Percentiles rank a stretch among this genome's conserved stretches.
Conservation (phyloP, 2,113 vertebrate genomes). For the Orthochromis malagaraziensis region DNA sequence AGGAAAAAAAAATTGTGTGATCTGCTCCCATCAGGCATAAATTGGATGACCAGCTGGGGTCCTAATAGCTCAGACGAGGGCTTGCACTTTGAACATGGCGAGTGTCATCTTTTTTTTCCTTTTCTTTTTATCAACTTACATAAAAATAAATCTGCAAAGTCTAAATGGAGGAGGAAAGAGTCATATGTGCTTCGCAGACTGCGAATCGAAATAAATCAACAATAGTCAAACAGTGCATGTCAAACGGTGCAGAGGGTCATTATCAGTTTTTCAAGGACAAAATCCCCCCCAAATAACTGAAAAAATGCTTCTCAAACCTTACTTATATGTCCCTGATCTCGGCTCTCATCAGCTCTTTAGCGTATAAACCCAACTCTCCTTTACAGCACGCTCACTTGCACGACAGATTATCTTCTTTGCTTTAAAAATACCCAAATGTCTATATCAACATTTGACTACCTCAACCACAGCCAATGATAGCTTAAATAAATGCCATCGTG, state of each 20-base stretch:
- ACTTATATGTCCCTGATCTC: background rate
- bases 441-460: background rate
- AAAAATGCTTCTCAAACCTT: background rate
- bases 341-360: background rate
- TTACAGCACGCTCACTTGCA: background rate
- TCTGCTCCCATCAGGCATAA: constrained; percentile 52
- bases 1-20: constrained; percentile 47
- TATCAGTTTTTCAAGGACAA: background rate
- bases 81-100: constrained; percentile 29
- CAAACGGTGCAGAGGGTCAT: background rate
- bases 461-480: constrained; percentile 1
- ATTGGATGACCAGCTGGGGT: constrained; percentile 49
- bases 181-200: background rate
- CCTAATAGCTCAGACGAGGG: constrained; percentile 31
- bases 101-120: background rate
- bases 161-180: background rate
- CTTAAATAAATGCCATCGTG: constrained; percentile 29
- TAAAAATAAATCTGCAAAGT: background rate
- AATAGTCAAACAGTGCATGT: constrained; percentile 73
- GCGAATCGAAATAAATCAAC: background rate
- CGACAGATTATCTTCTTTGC: background rate
- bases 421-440: constrained; percentile 20
- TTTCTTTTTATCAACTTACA: constrained; percentile 25
- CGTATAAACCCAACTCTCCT: background rate
- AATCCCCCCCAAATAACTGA: background rate